Evolutionary conservation across 2,113 vertebrate species (phyloP).

Genomic region (Scortum barcoo): DNA sequence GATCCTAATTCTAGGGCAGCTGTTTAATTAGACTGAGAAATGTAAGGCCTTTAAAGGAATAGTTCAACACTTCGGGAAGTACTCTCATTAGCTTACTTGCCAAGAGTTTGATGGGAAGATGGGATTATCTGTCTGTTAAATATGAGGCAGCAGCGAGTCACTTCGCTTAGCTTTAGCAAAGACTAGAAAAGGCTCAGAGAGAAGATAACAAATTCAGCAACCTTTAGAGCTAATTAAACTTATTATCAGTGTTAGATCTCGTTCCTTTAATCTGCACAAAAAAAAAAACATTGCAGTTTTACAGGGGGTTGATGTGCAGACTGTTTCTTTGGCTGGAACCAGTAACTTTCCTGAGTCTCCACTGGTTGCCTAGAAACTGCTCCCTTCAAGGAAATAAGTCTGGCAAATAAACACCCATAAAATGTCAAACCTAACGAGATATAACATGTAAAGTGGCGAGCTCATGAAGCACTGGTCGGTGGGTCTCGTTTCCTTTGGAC

Average conservation of each 20-base stretch:
- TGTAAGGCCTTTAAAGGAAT: neutral
- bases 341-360: neutral
- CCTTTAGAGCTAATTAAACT: neutral
- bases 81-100: neutral
- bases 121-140: neutral
- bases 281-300: neutral
- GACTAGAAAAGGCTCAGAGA: neutral
- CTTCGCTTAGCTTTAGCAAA: neutral
- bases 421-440: neutral
- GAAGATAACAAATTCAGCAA: neutral
- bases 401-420: neutral
- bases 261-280: no score
- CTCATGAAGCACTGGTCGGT: neutral
- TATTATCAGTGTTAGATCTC: neutral
- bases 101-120: conserved; percentile 2
- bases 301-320: neutral
- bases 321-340: neutral
- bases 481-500: neutral
- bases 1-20: neutral
- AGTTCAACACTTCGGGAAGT: neutral
- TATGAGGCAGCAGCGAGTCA: neutral
- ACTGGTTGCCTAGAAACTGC: neutral
- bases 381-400: neutral
- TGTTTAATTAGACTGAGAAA: conserved; percentile 29
- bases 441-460: neutral